A percentile compares a stretch with the other conserved stretches of the same genome.
Conservation (phyloP, 2,888 invertebrate species). For the Cosmorhoe ocellata region DNA sequence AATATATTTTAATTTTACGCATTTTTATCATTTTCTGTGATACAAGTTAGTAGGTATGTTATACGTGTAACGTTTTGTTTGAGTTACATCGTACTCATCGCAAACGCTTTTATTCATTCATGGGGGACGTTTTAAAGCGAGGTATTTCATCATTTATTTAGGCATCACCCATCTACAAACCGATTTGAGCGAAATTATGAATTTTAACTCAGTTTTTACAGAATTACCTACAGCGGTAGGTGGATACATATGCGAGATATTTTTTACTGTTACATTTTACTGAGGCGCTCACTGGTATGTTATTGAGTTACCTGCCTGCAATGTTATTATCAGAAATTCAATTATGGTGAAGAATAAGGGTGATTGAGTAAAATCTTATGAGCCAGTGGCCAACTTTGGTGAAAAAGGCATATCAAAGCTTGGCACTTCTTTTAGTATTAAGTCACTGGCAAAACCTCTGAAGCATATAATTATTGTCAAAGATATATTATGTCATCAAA, state of each 20-base stretch:
- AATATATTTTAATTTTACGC: too few relatives aligned
- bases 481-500: too few relatives aligned
- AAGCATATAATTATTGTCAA: too few relatives aligned
- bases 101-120: constrained; percentile 31
- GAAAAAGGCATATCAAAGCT: too few relatives aligned
- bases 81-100: constrained; percentile 26
- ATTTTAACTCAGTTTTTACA: constrained; percentile 19
- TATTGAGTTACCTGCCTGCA: not conserved
- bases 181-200: constrained; percentile 24
- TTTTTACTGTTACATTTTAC: constrained; percentile 12
- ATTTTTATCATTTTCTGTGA: too few relatives aligned
- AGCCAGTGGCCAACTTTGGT: too few relatives aligned
- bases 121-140: constrained; percentile 28
- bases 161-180: constrained; percentile 23
- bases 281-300: not conserved
- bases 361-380: too few relatives aligned
- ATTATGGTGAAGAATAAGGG: too few relatives aligned
- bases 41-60: not conserved
- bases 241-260: not conserved
- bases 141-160: constrained; percentile 34
- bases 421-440: too few relatives aligned
- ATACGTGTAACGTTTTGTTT: constrained; percentile 17
- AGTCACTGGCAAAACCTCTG: too few relatives aligned
- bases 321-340: too few relatives aligned
- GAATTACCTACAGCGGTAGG: constrained; percentile 9